Base-by-base conservation (phyloP, 2,888 invertebrate genomes). In the Parascotia fuliginaria region DNA sequence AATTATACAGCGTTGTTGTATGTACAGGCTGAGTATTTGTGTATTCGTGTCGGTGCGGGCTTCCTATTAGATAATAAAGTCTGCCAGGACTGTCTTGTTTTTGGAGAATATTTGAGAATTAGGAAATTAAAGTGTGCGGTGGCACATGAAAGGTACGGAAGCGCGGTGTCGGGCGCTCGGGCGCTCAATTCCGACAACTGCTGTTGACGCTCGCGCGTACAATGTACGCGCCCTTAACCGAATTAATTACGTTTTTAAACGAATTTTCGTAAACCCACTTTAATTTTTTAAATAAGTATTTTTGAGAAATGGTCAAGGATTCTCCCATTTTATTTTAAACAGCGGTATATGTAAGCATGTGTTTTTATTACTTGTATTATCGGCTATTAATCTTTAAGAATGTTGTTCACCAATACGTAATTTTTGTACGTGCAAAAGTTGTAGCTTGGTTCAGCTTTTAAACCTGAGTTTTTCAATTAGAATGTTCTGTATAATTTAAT, bases 11-110 rank as follows among this genome's bases (percentile, higher is more conserved):
- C 81, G 79, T 81, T 83, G 82, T 85, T 83, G 79, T 83, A 78
- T 66, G 64, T 74, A 68, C 66, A 67, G 64, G 64, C 65, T 56
- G 66, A 71, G 69, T 80, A 80, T 80, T 82, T 82, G 78, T 81
- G 77, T 78, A 77, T 80, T 80, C 75, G 73, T 65, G 79, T 73
- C 80, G 82, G 79, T 82, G 80, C 74, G 70, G 66, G 81, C 85
- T 90, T 91, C 91, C 91, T 89, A 89, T 90, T 87, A 73, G 83
- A 87, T 88, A 85, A 90, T 87, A 82, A 86, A 88, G 79, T 86
- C 83, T 75, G 65, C 75, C 73, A 76, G 70, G 73, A 78, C 74
- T 76, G 81, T 79, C 85, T 84, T 83, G 81, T 87, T 79, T 81
- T 67, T 77, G 76, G 71, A 75, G 75, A 81, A 81, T 77, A 80